phyloP scores from a whole-genome alignment of 1,140 invertebrate genomes.

The Drosophila teissieri region DNA sequence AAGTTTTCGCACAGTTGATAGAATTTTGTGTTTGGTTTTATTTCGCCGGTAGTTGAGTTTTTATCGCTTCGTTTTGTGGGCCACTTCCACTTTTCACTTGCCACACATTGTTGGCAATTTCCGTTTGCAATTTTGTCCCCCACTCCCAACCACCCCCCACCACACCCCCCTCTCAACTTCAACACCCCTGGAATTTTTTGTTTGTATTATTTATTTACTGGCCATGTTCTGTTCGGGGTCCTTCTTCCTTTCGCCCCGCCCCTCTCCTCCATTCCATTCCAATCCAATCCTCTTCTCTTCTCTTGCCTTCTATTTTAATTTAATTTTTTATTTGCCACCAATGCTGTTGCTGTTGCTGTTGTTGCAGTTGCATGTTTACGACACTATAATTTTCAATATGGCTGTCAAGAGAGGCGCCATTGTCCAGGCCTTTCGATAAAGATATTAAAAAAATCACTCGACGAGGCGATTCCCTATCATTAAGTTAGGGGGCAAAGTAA shows the following conservation, averaged over 20 bases:
- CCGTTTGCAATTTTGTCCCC: constrained; percentile 65
- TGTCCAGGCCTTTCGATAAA: constrained; percentile 3
- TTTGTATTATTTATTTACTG: constrained; percentile 73
- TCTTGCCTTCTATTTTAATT: constrained; percentile 67
- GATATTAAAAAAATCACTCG: neutral
- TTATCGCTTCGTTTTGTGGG: constrained; percentile 19
- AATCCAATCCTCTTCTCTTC: neutral
- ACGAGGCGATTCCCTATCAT: neutral
- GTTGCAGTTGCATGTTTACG: constrained; percentile 71
- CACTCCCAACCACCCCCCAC: neutral
- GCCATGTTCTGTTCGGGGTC: constrained; percentile 73
- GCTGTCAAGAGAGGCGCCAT: constrained; percentile 9
- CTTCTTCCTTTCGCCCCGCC: neutral
- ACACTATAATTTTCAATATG: constrained; percentile 80
- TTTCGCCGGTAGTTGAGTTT: constrained; percentile 16
- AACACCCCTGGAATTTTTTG: constrained; percentile 15
- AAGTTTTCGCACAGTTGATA: constrained; percentile 60
- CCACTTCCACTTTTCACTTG: constrained; percentile 12
- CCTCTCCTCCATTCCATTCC: too few species aligned
- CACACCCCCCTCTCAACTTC: too few species aligned
- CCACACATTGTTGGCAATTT: constrained; percentile 66
- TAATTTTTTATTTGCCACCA: constrained; percentile 52
- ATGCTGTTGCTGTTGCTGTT: constrained; percentile 44
- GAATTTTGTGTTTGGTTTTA: constrained; percentile 33
- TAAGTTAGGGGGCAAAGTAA: too few species aligned